Percentiles rank a stretch among this genome's conserved stretches.
These are phyloP conservation scores for Lagopus leucura DNA, from an alignment of 2,113 vertebrate species.

Conservation along the genomic window DNA sequence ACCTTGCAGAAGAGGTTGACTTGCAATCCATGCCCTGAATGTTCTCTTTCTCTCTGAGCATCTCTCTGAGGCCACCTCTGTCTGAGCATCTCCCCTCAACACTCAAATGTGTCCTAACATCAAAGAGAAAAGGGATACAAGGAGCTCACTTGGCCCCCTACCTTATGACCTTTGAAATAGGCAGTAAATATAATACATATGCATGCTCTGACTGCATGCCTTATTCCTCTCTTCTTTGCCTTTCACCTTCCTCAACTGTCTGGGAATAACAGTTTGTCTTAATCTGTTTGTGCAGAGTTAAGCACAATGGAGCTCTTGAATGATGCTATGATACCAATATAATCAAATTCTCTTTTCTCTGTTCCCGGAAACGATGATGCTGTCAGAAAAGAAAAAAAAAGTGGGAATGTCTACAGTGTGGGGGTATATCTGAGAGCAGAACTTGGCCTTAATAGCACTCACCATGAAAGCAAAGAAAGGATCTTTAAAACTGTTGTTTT, in stretches of 20 bases:
- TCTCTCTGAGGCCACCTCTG: not conserved
- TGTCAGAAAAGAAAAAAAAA: not conserved
- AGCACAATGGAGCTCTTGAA: not conserved
- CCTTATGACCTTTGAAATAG: not conserved
- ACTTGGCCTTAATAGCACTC: not conserved
- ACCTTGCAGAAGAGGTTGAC: not conserved
- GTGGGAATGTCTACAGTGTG: not conserved
- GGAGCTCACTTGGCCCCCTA: not conserved
- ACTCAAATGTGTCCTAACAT: not conserved
- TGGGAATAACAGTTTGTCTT: not conserved
- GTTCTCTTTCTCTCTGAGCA: not conserved
- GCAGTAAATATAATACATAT: not conserved
- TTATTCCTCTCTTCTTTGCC: not conserved
- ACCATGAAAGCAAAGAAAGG: not conserved
- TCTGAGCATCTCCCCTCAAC: not conserved
- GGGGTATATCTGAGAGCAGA: not conserved
- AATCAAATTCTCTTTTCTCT: slow-evolving; percentile 42
- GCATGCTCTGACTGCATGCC: not conserved
- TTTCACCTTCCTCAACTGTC: not conserved
- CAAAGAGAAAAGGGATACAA: not conserved
- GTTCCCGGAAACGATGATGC: not conserved
- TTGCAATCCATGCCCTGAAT: not conserved
- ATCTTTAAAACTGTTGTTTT: not conserved
- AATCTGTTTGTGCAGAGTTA: slow-evolving; percentile 5
- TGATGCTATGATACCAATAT: not conserved